Percentiles rank a stretch among this genome's conserved stretches.
Conservation (phyloP, 1,140 invertebrate genomes). For the Pseudomyrmex gracilis region DNA sequence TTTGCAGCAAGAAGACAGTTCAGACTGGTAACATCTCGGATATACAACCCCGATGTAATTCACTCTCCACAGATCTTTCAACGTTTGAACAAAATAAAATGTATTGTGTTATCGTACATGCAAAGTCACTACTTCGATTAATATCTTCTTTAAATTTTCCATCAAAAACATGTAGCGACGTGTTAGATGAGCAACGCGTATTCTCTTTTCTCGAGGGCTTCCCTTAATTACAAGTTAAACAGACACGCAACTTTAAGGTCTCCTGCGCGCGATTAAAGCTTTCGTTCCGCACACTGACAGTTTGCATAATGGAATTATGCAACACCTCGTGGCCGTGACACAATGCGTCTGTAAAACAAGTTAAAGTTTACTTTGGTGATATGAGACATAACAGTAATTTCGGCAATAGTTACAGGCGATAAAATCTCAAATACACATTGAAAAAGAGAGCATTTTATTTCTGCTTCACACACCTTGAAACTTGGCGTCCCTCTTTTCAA, state of each 20-base stretch:
- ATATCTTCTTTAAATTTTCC: conserved; percentile 1
- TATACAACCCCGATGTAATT: not conserved
- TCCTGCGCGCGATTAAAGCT: conserved; percentile 35
- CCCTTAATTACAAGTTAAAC: conserved; percentile 56
- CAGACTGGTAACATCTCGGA: not conserved
- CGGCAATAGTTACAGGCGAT: conserved; percentile 17
- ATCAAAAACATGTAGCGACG: not conserved
- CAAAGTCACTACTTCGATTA: not conserved
- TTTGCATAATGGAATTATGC: conserved; percentile 56
- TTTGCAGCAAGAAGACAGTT: conserved; percentile 28
- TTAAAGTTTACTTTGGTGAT: conserved; percentile 32
- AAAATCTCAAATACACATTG: conserved; percentile 39
- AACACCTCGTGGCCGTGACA: conserved; percentile 30
- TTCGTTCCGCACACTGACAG: conserved; percentile 46
- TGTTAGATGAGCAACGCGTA: not conserved
- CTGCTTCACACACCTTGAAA: conserved; percentile 9
- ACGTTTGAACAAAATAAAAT: not conserved
- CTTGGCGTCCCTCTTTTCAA: conserved; percentile 28
- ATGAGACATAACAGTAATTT: conserved; percentile 18
- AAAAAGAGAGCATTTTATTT: conserved; percentile 41
- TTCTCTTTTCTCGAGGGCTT: not conserved
- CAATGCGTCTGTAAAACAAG: conserved; percentile 17
- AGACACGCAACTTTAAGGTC: conserved; percentile 44
- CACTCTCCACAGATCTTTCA: not conserved
- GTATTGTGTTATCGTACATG: not conserved